These are phyloP conservation scores for Sebastes matsubarae DNA, from an alignment of 2,797 vertebrate species.

Conservation along the genomic window DNA sequence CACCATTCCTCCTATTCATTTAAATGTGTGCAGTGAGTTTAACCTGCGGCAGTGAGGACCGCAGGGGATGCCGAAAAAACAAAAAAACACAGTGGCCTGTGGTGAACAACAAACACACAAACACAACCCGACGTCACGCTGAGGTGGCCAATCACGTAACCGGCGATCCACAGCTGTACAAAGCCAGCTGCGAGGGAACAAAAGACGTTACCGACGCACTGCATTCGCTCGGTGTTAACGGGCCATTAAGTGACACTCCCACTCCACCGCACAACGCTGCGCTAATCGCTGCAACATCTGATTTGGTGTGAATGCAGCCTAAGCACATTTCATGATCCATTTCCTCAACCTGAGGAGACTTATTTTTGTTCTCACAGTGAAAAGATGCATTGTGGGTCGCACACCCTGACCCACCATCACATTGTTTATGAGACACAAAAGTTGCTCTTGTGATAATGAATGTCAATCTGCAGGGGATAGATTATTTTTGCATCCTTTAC, in stretches of 20 bases:
- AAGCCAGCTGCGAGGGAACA: too few relatives aligned
- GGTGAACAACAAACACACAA: neutral
- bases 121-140: neutral
- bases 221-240: neutral
- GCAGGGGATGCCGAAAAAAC: neutral
- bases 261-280: neutral
- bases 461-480: slow-evolving; percentile 34
- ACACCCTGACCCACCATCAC: slow-evolving; percentile 1
- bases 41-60: neutral
- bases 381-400: slow-evolving; percentile 3
- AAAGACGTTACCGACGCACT: too few relatives aligned
- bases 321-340: slow-evolving; percentile 27
- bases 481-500: slow-evolving; percentile 8
- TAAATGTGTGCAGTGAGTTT: neutral
- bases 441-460: slow-evolving; percentile 26
- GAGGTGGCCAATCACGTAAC: neutral
- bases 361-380: slow-evolving; percentile 26
- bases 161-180: neutral
- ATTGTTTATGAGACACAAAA: slow-evolving; percentile 33
- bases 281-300: neutral
- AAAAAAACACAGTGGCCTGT: neutral
- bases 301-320: neutral
- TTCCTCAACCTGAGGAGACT: slow-evolving; percentile 30
- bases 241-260: neutral
- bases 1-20: neutral